Evolutionary conservation across 2,113 vertebrate species (phyloP), one percentile per base, ranked within the genome.

Genomic region (Isichthys henryi): DNA sequence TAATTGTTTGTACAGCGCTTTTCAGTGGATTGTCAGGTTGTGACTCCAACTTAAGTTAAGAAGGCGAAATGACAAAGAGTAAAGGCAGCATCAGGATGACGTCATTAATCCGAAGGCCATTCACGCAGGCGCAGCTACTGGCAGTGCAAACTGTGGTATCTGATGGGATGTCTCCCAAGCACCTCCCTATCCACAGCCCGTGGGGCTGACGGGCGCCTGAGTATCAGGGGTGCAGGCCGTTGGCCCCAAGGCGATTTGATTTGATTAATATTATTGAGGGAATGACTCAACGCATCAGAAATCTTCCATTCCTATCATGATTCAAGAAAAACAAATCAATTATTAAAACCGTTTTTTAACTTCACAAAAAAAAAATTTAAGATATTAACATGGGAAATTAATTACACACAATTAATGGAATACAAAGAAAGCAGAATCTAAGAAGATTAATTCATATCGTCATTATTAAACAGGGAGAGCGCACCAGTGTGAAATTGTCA

Each of bases 1-100:
- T 77, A 39, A 70, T 45, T 77, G 84, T 74, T 90, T 87, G 86
- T 66, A 21, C 48, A 82, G 66, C 48, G 80, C 85, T 80, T 77
- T 87, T 80, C 85, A 87, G 49, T 80, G 86, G 85, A n/a, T 45
- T 82, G 89, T 80, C 49, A 87, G 48, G 48, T 48, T 9, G 49
- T 66, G 27, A 77, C 35, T 87, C 17, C 17, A 15, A 66, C 66
- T 87, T 83, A 89, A 9, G 58, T 74, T 62, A 74, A 53, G 27
- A 87, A 23, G 19, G 58, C 15, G 58, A 87, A 77, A 45, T 70
- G 56, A 31, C 86, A 89, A 86, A 27, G 13, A 39, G 43, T 62
- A 27, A 48, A 87, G 83, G 58, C 45, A n/a, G 53, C 23, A 39
- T 66, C 46, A 87, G 21, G 48, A n/a, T 11, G 84, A 74, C 27